phyloP scores from a whole-genome alignment of 2,888 invertebrate genomes.

The Dermolepida albohirtum region DNA sequence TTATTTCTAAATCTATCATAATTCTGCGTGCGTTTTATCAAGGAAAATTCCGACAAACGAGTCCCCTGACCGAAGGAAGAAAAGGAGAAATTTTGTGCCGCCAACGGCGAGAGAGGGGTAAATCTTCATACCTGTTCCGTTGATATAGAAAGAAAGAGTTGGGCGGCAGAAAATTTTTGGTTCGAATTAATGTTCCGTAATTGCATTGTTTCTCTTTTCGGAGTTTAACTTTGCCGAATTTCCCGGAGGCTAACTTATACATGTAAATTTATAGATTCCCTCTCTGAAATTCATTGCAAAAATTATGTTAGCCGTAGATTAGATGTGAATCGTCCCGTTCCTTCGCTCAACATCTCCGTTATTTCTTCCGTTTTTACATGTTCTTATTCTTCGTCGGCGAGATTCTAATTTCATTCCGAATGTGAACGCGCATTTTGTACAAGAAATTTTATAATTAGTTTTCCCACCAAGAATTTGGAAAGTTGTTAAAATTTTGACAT shows the following conservation, averaged over 20 bases:
- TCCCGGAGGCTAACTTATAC: slow-evolving; percentile 35
- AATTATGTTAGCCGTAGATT: slow-evolving; percentile 40
- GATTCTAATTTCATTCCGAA: slow-evolving; percentile 36
- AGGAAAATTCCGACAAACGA: slow-evolving; percentile 62
- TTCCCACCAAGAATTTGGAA: slow-evolving; percentile 33
- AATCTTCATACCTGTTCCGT: slow-evolving; percentile 31
- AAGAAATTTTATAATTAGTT: slow-evolving; percentile 40
- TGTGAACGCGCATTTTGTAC: slow-evolving; percentile 33
- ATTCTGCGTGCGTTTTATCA: slow-evolving; percentile 65
- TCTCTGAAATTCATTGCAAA: slow-evolving; percentile 37
- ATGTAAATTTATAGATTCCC: slow-evolving; percentile 41
- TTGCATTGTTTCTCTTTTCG: slow-evolving; percentile 41
- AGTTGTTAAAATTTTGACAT: slow-evolving; percentile 13
- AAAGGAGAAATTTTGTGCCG: slow-evolving; percentile 10
- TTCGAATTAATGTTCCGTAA: slow-evolving; percentile 43
- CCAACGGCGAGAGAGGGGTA: slow-evolving; percentile 2
- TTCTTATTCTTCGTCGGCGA: slow-evolving; percentile 10
- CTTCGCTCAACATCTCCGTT: slow-evolving; percentile 27
- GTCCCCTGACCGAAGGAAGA: slow-evolving; percentile 56
- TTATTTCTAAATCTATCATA: slow-evolving; percentile 65
- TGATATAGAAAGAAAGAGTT: slow-evolving; percentile 38
- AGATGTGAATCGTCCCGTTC: slow-evolving; percentile 33
- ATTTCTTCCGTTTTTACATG: slow-evolving; percentile 20
- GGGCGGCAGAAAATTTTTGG: slow-evolving; percentile 37
- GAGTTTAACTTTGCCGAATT: slow-evolving; percentile 30